Evolutionary conservation across 2,113 vertebrate genomes (phyloP), one percentile per base, ranked within the genome.

Genomic region (Gulo gulo): DNA sequence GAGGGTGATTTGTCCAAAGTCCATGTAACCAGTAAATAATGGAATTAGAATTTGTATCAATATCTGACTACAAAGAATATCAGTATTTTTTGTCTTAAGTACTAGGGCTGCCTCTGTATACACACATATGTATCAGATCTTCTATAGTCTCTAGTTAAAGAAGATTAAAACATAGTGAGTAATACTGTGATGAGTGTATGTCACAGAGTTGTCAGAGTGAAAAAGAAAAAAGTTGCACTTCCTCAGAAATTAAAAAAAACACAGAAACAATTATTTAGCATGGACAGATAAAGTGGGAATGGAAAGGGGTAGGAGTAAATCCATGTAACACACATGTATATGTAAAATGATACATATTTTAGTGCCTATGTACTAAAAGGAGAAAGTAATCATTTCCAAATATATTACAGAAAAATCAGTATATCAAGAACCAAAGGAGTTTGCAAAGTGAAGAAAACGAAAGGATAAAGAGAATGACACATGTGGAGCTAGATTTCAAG

Each of bases 381-480:
- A 57, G 57, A 20, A 82, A 78, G 13, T 14, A 55, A 78, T 42
- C 31, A 13, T 52, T 65, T 93, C 47, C 95, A 73, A 96, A 87
- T 12, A 52, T 57, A 76, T 69, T 24, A 94, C 9, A 79, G 29
- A 97, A 39, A 86, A 34, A 74, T 88, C 65, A 85, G 39, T 57
- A 45, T 87, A 10, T 79, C 61, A 95, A 93, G 73, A 97, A 88
- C 21, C 57, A 95, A 92, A 84, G 82, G 16, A 85, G 13, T 83
- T 92, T 52, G 12, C 9, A 91, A 76, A 42, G 4, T 55, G 12
- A 73, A 65, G 16, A 29, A 36, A 29, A 50, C 16, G 16, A n/a
- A 81, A 61, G 36, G 31, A 39, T 21, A 57, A 42, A 83, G 29
- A 67, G 45, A 84, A 80, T 8, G 50, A 79, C 18, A 21, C 7